These are phyloP conservation scores for Semicossyphus pulcher DNA, from an alignment of 2,113 vertebrate genomes.

Conservation along the genomic window DNA sequence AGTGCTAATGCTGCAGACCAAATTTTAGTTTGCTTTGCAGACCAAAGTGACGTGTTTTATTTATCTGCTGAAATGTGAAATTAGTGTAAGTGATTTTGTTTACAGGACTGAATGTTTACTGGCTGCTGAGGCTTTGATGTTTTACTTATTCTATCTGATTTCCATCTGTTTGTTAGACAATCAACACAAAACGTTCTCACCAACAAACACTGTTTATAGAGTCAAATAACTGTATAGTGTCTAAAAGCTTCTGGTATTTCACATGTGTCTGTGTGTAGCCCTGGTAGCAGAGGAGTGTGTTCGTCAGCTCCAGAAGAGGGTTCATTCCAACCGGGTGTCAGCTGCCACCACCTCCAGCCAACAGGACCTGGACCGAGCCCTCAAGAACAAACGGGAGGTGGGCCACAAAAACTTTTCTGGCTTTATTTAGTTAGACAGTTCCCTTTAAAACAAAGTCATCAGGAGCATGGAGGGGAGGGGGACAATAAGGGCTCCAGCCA, in stretches of 20 bases:
- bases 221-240: neutral
- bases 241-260: neutral
- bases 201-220: neutral
- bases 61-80: too few relatives aligned
- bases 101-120: too few relatives aligned
- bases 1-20: too few relatives aligned
- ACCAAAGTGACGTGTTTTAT: too few relatives aligned
- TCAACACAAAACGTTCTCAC: neutral
- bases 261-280: conserved; percentile 72
- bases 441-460: conserved; percentile 32
- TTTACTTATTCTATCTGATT: too few relatives aligned
- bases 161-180: too few relatives aligned
- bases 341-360: conserved; percentile 92
- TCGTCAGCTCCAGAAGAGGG: conserved; percentile 94
- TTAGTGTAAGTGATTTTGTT: too few relatives aligned
- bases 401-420: neutral
- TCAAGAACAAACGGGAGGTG: conserved; percentile 86
- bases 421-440: neutral
- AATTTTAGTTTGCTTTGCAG: too few relatives aligned
- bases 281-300: conserved; percentile 96
- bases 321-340: conserved; percentile 92
- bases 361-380: conserved; percentile 92
- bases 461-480: conserved; percentile 5
- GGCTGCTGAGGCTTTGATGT: too few relatives aligned
- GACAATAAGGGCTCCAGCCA: conserved; percentile 7